phyloP scores from a whole-genome alignment of 2,797 vertebrate genomes.

The Melanotaenia maccullochi region DNA sequence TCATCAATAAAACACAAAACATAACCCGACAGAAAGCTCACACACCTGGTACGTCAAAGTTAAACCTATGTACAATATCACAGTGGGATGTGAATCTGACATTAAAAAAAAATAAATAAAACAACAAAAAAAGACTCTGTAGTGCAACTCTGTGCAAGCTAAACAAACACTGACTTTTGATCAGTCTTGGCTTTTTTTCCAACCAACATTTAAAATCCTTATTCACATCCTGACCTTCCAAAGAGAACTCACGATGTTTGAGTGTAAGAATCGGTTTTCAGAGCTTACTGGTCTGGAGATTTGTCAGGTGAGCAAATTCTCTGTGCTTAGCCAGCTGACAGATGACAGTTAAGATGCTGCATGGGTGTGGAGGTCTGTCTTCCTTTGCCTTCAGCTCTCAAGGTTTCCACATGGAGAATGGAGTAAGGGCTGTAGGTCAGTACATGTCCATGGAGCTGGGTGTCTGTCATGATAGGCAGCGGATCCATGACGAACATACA shows the following conservation, averaged over 20 bases:
- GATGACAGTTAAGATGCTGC: constrained; percentile 31
- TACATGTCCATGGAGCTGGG: constrained; percentile 35
- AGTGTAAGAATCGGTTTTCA: constrained; percentile 23
- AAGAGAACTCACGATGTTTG: constrained; percentile 24
- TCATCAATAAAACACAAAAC: constrained; percentile 50
- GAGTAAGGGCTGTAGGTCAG: constrained; percentile 31
- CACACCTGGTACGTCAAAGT: constrained; percentile 51
- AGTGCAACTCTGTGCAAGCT: constrained; percentile 42
- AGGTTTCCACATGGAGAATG: constrained; percentile 30
- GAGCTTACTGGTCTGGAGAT: constrained; percentile 34
- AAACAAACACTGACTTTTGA: constrained; percentile 33
- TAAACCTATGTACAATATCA: constrained; percentile 58
- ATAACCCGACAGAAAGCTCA: constrained; percentile 17
- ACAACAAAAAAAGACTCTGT: constrained; percentile 26
- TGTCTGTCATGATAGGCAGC: constrained; percentile 32
- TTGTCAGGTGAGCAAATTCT: constrained; percentile 11
- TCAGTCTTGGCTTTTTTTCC: not conserved
- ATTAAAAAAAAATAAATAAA: constrained; percentile 2
- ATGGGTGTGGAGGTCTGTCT: constrained; percentile 16
- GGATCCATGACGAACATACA: constrained; percentile 31
- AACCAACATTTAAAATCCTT: not conserved
- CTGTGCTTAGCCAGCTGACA: constrained; percentile 30
- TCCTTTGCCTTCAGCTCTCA: constrained; percentile 27
- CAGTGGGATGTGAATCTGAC: constrained; percentile 56
- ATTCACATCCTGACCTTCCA: constrained; percentile 23